These are phyloP conservation scores for Netelia inedita DNA, from an alignment of 2,888 invertebrate species.

Conservation along the genomic window DNA sequence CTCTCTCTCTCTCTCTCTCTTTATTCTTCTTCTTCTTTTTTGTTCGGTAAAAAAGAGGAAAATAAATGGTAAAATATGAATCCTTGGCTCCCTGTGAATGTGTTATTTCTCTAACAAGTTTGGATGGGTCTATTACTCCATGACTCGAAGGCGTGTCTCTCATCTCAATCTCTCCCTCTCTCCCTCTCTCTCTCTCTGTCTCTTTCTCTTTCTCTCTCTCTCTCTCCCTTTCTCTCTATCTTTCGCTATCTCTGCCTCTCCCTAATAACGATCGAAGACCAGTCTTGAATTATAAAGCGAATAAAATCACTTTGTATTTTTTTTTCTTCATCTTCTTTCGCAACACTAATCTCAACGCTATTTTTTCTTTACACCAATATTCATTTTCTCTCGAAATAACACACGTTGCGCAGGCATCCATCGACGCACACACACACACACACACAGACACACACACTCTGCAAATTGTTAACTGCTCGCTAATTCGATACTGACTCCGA, in stretches of 20 bases:
- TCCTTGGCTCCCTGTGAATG: conserved; percentile 35
- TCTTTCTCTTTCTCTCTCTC: conserved; percentile 47
- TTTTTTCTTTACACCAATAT: conserved; percentile 30
- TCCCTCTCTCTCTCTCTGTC: conserved; percentile 40
- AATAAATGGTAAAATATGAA: conserved; percentile 33
- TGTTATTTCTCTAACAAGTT: conserved; percentile 23
- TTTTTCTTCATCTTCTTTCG: conserved; percentile 21
- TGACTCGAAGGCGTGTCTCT: not conserved
- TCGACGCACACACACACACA: conserved; percentile 8
- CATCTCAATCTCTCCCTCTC: conserved; percentile 41
- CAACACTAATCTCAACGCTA: conserved; percentile 14
- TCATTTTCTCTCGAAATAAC: conserved; percentile 10
- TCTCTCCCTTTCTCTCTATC: not conserved
- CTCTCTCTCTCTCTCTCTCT: too few species aligned
- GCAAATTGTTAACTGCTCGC: conserved; percentile 26
- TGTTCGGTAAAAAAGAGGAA: not conserved
- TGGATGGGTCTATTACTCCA: conserved; percentile 4
- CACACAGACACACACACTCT: not conserved
- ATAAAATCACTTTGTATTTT: conserved; percentile 41
- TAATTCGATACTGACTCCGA: conserved; percentile 70
- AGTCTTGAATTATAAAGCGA: conserved; percentile 64
- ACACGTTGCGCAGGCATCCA: not conserved
- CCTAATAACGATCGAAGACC: conserved; percentile 61
- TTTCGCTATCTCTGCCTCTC: conserved; percentile 51
- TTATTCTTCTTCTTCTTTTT: too few species aligned